Evolutionary conservation across 2,113 vertebrate genomes (phyloP).

Genomic region (Syngnathus floridae): DNA sequence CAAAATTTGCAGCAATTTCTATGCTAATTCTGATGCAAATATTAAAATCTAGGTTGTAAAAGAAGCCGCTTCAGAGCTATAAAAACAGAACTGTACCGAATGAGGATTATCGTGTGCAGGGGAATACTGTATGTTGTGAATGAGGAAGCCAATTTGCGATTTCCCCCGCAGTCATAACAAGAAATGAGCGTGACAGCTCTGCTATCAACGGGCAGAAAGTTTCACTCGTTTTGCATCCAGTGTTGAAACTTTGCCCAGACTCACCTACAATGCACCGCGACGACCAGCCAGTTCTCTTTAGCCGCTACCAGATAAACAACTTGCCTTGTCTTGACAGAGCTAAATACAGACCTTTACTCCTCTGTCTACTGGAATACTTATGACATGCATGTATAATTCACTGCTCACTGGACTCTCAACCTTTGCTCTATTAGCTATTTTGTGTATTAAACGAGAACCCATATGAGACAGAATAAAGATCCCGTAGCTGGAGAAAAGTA

Average conservation of each 20-base stretch:
- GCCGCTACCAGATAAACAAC: slow-evolving; percentile 45
- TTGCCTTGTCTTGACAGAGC: slow-evolving; percentile 58
- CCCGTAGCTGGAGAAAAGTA: slow-evolving; percentile 46
- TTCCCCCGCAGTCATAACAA: slow-evolving; percentile 30
- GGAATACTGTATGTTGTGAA: slow-evolving; percentile 15
- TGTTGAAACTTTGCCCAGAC: slow-evolving; percentile 33
- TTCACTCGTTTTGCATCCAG: slow-evolving; percentile 36
- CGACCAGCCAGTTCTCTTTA: slow-evolving; percentile 34
- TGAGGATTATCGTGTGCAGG: slow-evolving; percentile 1
- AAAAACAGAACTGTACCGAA: slow-evolving; percentile 5
- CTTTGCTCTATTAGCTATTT: slow-evolving; percentile 19
- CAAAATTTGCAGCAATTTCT: slow-evolving; percentile 9
- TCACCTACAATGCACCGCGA: slow-evolving; percentile 51
- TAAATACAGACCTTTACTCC: slow-evolving; percentile 57
- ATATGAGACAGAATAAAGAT: slow-evolving; percentile 47
- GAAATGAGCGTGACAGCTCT: slow-evolving; percentile 37
- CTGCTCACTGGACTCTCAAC: slow-evolving; percentile 24
- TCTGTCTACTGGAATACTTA: slow-evolving; percentile 57
- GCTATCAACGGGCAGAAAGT: slow-evolving; percentile 44
- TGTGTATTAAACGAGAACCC: slow-evolving; percentile 36
- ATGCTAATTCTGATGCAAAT: not conserved
- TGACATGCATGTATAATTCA: slow-evolving; percentile 64
- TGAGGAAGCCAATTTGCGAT: slow-evolving; percentile 43
- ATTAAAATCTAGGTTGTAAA: slow-evolving; percentile 5
- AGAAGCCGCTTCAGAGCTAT: not conserved